Conservation (phyloP, 92 coral and sea anemone genomes). For the Zoanthus sansibaricus region DNA sequence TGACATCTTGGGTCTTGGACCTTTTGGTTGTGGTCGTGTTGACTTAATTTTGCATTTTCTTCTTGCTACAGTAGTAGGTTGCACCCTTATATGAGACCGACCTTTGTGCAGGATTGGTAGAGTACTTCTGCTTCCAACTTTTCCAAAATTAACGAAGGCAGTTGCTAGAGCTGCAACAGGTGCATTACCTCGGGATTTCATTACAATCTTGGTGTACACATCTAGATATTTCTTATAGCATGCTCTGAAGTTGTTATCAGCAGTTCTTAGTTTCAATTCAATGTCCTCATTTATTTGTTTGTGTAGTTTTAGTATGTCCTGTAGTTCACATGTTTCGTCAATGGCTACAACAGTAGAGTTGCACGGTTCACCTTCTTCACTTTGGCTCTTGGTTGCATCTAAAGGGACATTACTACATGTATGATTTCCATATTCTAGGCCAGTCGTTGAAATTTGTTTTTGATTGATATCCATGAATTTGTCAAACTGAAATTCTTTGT, state of each 20-base stretch:
- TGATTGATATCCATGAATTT: background rate
- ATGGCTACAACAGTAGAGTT: background rate
- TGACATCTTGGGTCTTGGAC: constrained; percentile 12
- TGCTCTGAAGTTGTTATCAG: constrained; percentile 17
- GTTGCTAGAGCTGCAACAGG: constrained; percentile 52
- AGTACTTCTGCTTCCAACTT: constrained; percentile 35
- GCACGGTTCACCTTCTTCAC: background rate
- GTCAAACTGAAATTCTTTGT: background rate
- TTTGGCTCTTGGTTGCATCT: background rate
- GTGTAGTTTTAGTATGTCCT: constrained; percentile 52
- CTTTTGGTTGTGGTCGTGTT: background rate
- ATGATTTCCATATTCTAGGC: background rate
- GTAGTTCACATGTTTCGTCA: constrained; percentile 10
- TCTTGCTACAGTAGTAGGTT: background rate
- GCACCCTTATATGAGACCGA: background rate
- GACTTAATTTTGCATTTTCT: constrained; percentile 4
- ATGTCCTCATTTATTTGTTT: constrained; percentile 35
- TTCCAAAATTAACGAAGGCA: constrained; percentile 69
- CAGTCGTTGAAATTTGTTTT: background rate
- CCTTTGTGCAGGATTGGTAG: constrained; percentile 65
- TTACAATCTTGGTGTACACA: constrained; percentile 13
- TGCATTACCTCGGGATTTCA: constrained; percentile 12
- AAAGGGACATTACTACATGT: background rate
- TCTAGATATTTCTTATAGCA: constrained; percentile 27
- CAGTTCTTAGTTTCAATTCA: constrained; percentile 33